phyloP scores from a whole-genome alignment of 2,113 vertebrate species.

The Pelecanus crispus region DNA sequence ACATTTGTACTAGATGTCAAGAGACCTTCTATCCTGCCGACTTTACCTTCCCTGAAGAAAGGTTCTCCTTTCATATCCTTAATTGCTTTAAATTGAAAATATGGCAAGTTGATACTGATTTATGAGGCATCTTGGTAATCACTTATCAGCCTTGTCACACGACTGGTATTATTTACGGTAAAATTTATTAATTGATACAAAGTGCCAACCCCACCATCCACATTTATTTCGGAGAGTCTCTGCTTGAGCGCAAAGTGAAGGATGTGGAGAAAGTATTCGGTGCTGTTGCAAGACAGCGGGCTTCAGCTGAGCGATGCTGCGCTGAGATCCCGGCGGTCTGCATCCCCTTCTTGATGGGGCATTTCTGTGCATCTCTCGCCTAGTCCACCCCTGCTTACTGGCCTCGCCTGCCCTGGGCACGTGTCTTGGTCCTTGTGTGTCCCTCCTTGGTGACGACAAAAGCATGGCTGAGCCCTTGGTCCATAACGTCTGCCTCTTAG shows the following conservation, averaged over 20 bases:
- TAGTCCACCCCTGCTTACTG: neutral
- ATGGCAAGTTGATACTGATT: neutral
- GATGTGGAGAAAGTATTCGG: neutral
- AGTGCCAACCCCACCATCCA: neutral
- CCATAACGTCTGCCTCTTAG: neutral
- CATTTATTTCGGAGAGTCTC: neutral
- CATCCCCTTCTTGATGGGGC: neutral
- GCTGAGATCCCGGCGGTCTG: neutral
- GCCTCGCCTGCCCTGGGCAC: neutral
- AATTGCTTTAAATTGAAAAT: neutral
- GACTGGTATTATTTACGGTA: neutral
- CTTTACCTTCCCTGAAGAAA: neutral
- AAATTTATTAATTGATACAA: neutral
- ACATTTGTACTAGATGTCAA: neutral
- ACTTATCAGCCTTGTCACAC: neutral
- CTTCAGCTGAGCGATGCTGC: neutral
- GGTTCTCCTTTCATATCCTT: neutral
- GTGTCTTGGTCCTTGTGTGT: neutral
- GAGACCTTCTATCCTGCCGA: neutral
- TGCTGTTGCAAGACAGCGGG: too few species aligned
- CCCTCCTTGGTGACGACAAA: neutral
- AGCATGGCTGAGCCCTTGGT: neutral
- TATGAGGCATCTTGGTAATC: neutral
- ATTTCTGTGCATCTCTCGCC: neutral
- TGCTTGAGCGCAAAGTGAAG: rapidly evolving